Base-by-base conservation (phyloP, 2,113 vertebrate genomes). In the Petromus typicus region DNA sequence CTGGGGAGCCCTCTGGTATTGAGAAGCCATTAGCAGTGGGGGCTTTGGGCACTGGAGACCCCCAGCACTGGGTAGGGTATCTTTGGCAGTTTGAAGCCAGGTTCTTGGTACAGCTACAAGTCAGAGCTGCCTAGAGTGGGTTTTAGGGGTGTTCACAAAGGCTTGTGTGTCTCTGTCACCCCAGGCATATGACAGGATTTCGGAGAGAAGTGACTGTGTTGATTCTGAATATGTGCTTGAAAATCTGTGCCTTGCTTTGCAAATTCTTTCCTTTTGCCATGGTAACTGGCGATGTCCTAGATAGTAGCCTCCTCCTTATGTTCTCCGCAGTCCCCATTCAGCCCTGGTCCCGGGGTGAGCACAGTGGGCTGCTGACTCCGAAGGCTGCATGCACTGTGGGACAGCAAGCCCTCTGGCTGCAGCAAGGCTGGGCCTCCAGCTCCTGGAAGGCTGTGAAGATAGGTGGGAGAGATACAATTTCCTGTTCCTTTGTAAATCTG, bases 291-390 rank as follows among this genome's bases (percentile, higher is more conserved):
- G 25, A 1, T 23, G 56, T 67, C 54, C 73, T 71, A 64, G 20
- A 51, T 16, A 61, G 56, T 34, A 67, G 48, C 25, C 6, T 32
- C 13, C 37, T 61, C 22, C 63, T 59, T 32, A 1, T 11, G 16
- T 37, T 8, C 6, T 27, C 4, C 3, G 1, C 17, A 0, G 3
- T 12, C 14, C 0, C 13, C 4, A 7, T 40, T n/a, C 69, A 84
- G 66, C 48, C 71, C 48, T 18, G 40, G 27, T 37, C 32, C 67
- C 37, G 61, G 45, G 57, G 27, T 9, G 56, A 64, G 48, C 37
- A 63, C 1, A 0, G 22, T 3, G 25, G 61, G 43, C 10, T 3
- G 1, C 86, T 57, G 54, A n/a, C 32, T 14, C 6, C 67, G 51
- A 56, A 57, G 40, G 2, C 10, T 14, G 20, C 37, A 17, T 87